Evolutionary conservation across 37 sponge, comb jelly and placozoan species (phyloP).

Genomic region (Tethya wilhelma): DNA sequence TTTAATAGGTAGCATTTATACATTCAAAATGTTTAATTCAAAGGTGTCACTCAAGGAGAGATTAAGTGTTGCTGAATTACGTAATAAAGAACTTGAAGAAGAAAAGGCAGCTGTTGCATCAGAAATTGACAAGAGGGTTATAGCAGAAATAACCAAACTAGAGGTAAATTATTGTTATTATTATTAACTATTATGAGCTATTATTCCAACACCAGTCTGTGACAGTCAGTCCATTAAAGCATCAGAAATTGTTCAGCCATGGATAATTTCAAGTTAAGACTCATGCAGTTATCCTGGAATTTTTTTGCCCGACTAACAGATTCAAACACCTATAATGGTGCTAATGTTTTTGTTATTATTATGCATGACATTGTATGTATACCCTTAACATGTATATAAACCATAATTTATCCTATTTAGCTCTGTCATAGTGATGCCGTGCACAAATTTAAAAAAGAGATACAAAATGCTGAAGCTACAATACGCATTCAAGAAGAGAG

Average conservation of each 20-base stretch:
- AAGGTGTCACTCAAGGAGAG: not conserved
- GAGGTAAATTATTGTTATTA: not conserved
- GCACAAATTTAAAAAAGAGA: not conserved
- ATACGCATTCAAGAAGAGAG: not conserved
- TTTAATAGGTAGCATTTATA: not conserved
- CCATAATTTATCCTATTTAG: not conserved
- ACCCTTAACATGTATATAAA: not conserved
- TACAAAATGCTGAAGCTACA: not conserved
- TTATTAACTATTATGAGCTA: too few species aligned
- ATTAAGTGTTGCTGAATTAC: not conserved
- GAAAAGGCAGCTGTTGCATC: not conserved
- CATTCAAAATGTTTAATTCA: not conserved
- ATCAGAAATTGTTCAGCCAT: too few species aligned
- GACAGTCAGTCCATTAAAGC: too few species aligned
- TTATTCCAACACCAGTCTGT: too few species aligned
- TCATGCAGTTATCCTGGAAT: too few species aligned
- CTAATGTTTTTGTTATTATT: too few species aligned
- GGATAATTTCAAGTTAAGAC: too few species aligned
- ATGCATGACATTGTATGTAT: too few species aligned
- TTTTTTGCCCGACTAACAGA: too few species aligned
- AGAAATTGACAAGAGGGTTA: conserved; percentile 3
- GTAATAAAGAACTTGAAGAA: not conserved
- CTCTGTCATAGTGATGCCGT: not conserved
- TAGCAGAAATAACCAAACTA: not conserved
- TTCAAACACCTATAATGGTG: too few species aligned